These are phyloP conservation scores for Anoura caudifer DNA, from an alignment of 2,113 vertebrate genomes.

Conservation along the genomic window DNA sequence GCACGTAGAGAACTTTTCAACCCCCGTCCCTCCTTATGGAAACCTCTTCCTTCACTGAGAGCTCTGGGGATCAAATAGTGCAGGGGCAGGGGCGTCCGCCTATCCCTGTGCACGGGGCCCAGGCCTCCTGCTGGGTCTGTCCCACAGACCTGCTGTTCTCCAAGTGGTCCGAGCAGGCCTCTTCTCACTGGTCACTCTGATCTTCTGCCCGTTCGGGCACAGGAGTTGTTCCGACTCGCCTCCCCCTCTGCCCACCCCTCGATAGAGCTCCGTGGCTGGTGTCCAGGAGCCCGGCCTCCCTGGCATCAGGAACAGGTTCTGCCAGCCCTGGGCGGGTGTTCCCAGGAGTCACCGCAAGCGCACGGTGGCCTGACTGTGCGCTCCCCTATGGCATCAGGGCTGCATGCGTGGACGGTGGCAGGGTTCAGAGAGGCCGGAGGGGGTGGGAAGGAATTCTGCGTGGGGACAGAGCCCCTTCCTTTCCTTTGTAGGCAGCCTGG, in stretches of 20 bases:
- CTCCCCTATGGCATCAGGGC: not conserved
- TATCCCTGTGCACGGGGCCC: accelerated
- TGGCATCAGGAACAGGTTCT: too few relatives aligned
- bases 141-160: not conserved
- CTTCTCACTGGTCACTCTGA: not conserved
- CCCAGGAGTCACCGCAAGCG: not conserved
- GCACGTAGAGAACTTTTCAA: too few relatives aligned
- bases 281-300: not conserved
- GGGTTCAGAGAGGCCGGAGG: not conserved
- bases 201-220: not conserved
- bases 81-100: accelerated
- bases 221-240: not conserved
- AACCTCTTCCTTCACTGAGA: too few relatives aligned
- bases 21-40: too few relatives aligned
- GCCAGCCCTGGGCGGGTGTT: not conserved
- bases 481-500: not conserved
- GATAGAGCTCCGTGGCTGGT: not conserved
- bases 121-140: not conserved
- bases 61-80: not conserved
- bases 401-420: not conserved
- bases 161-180: not conserved
- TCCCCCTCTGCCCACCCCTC: too few relatives aligned
- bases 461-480: not conserved
- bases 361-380: too few relatives aligned
- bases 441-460: not conserved